These are phyloP conservation scores for Sinella curviseta DNA, from an alignment of 1,140 invertebrate species.

Conservation along the genomic window DNA sequence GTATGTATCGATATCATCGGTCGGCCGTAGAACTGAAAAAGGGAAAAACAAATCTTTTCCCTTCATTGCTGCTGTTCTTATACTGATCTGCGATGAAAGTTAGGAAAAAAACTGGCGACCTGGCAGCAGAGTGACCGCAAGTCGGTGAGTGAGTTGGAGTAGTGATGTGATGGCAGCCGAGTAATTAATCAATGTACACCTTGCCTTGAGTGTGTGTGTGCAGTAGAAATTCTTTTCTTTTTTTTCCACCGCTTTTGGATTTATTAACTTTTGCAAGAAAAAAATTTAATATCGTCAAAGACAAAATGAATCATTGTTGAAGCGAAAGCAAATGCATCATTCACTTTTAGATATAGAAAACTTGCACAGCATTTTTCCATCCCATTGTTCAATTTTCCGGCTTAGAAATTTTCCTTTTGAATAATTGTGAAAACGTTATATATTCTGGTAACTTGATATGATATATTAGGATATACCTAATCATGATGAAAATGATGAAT, in stretches of 20 bases:
- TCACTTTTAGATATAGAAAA: not conserved
- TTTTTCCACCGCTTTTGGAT: not conserved
- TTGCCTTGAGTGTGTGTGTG: no score
- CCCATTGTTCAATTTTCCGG: not conserved
- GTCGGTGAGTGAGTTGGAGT: not conserved
- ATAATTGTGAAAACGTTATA: not conserved
- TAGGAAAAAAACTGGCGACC: no score
- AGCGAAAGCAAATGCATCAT: not conserved
- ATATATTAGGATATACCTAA: not conserved
- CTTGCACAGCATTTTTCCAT: not conserved
- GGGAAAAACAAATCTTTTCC: no score
- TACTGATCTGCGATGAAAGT: no score
- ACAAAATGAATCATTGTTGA: no score
- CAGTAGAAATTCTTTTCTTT: not conserved
- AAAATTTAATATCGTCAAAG: not conserved
- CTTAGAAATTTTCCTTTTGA: not conserved
- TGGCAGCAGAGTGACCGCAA: no score
- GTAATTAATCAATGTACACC: not conserved
- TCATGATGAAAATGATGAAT: not conserved
- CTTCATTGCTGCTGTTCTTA: no score
- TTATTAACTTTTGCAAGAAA: not conserved
- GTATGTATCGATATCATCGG: no score
- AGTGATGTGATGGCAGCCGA: not conserved
- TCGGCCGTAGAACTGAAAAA: no score
- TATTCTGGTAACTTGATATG: not conserved